These are phyloP conservation scores for Resseliella maxima DNA, from an alignment of 2,888 invertebrate species.

Conservation along the genomic window DNA sequence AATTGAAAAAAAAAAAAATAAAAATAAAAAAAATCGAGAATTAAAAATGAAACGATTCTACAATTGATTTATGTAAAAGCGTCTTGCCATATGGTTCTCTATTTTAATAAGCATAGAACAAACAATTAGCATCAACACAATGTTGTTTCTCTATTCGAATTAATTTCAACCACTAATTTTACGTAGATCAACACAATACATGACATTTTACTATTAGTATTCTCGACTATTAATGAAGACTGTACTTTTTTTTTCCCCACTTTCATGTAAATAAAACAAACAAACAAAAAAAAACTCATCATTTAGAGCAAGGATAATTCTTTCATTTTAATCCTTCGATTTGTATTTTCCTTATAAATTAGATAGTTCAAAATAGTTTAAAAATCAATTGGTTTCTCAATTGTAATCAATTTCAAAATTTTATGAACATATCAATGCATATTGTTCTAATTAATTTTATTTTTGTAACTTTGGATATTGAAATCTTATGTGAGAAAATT, in stretches of 20 bases:
- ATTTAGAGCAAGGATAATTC: conserved; percentile 9
- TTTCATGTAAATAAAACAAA: too few relatives aligned
- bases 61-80: background rate
- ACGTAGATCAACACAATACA: background rate
- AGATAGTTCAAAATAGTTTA: conserved; percentile 43
- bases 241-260: conserved; percentile 31
- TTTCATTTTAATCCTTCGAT: too few relatives aligned
- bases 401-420: background rate
- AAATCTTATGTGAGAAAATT: background rate
- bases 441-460: background rate
- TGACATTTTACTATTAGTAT: background rate
- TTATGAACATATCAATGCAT: background rate
- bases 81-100: conserved; percentile 43
- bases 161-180: conserved; percentile 52
- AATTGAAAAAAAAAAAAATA: background rate
- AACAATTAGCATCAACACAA: background rate
- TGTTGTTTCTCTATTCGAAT: background rate
- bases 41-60: background rate
- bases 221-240: conserved; percentile 31
- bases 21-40: background rate
- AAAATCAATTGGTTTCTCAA: conserved; percentile 9
- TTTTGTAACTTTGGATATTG: background rate
- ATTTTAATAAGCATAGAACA: background rate
- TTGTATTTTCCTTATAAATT: background rate
- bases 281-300: conserved; percentile 42